Conservation (phyloP, 2,797 vertebrate species). For the Rhynchotus rufescens region DNA sequence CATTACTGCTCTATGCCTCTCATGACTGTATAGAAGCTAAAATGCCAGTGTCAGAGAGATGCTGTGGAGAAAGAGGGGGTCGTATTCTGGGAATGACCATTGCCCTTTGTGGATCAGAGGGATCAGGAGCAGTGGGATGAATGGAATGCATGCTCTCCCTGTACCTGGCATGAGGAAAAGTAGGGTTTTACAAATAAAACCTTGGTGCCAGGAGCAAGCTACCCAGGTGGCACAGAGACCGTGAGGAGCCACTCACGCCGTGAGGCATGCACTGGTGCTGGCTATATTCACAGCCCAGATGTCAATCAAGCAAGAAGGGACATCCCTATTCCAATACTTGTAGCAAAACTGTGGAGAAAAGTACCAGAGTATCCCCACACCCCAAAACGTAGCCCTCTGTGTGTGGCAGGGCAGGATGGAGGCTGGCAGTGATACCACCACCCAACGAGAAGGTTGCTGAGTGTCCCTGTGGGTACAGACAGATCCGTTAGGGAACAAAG, state of each 20-base stretch:
- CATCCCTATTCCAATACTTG: background rate
- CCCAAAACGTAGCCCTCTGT: too few relatives aligned
- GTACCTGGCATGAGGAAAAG: background rate
- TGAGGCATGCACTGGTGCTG: background rate
- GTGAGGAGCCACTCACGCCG: background rate
- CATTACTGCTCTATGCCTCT: background rate
- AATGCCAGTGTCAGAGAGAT: background rate
- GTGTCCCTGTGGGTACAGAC: background rate
- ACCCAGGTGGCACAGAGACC: too few relatives aligned
- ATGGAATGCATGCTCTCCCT: background rate
- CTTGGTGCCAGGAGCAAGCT: too few relatives aligned
- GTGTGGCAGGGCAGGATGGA: background rate
- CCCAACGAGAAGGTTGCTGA: fast-evolving
- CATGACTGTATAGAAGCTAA: background rate
- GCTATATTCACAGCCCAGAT: background rate
- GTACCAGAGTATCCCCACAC: too few relatives aligned
- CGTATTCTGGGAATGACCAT: background rate
- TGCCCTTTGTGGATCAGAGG: background rate
- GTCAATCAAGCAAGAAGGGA: background rate
- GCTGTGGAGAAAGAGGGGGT: background rate
- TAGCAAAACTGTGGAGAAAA: background rate
- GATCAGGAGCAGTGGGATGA: background rate
- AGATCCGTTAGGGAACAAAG: background rate
- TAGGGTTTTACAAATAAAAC: background rate
- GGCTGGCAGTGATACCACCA: background rate